Evolutionary conservation across 2,888 invertebrate genomes (phyloP).

Genomic region (Piscicola geometra): DNA sequence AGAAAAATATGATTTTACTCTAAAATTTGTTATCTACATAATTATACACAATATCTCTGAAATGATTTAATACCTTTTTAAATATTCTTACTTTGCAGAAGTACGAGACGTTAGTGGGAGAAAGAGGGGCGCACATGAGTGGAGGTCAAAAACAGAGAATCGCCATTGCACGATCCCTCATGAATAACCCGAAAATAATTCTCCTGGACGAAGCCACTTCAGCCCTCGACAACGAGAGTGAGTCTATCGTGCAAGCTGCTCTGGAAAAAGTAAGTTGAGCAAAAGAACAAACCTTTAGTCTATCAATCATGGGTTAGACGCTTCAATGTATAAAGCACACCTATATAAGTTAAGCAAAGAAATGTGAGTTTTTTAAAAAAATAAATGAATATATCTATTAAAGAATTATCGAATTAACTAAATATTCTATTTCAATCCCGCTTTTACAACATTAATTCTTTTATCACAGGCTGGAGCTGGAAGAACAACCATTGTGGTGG

Average conservation of each 20-base stretch:
- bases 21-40: not conserved
- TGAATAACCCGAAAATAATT: conserved; percentile 68
- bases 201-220: conserved; percentile 54
- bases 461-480: conserved; percentile 48
- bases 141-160: conserved; percentile 39
- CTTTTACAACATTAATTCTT: too few species aligned
- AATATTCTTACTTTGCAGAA: conserved; percentile 45
- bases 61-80: not conserved
- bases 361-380: too few species aligned
- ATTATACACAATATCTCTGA: not conserved
- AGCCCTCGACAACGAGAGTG: conserved; percentile 53
- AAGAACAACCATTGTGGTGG: conserved; percentile 58
- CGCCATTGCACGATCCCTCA: conserved; percentile 58
- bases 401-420: not conserved
- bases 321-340: too few species aligned
- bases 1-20: not conserved
- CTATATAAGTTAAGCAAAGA: too few species aligned
- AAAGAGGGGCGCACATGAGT: conserved; percentile 50
- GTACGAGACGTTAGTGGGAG: conserved; percentile 57
- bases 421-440: too few species aligned
- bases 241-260: conserved; percentile 68
- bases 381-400: too few species aligned
- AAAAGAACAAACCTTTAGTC: too few species aligned
- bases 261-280: conserved; percentile 59
- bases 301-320: too few species aligned